A percentile compares a stretch with the other conserved stretches of the same genome.
These are phyloP conservation scores for Heliothis virescens DNA, from an alignment of 1,140 invertebrate genomes.

Conservation along the genomic window DNA sequence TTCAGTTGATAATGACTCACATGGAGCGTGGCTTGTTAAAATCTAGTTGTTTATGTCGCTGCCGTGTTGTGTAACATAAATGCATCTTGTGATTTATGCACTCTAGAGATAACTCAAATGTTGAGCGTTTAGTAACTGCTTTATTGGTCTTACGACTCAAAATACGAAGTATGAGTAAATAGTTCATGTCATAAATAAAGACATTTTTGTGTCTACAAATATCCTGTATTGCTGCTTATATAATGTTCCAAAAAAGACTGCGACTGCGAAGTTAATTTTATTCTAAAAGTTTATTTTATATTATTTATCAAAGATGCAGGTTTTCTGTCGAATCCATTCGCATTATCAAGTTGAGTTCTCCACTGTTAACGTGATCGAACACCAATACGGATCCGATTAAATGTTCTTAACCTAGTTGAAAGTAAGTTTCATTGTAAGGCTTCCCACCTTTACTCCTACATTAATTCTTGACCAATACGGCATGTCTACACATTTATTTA, in stretches of 20 bases:
- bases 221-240: constrained; percentile 61
- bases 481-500: constrained; percentile 17
- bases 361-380: constrained; percentile 18
- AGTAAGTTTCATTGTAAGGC: constrained; percentile 61
- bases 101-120: constrained; percentile 52
- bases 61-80: constrained; percentile 58
- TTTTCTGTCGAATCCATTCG: not conserved
- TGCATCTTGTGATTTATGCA: constrained; percentile 61
- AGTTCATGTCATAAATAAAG: no score
- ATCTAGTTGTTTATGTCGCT: constrained; percentile 44
- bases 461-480: constrained; percentile 57
- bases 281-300: constrained; percentile 55
- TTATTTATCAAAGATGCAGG: no score
- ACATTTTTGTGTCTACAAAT: constrained; percentile 64
- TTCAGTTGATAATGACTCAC: constrained; percentile 57
- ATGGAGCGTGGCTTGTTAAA: constrained; percentile 50
- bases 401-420: constrained; percentile 67
- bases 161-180: constrained; percentile 51
- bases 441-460: constrained; percentile 60
- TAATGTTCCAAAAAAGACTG: constrained; percentile 69
- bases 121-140: constrained; percentile 55
- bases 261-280: no score
- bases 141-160: constrained; percentile 48
- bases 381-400: constrained; percentile 42
- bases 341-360: constrained; percentile 25